Evolutionary conservation across 2,797 vertebrate species (phyloP), one percentile per base, ranked within the genome.

Genomic region (Helicolenus hilgendorfi): DNA sequence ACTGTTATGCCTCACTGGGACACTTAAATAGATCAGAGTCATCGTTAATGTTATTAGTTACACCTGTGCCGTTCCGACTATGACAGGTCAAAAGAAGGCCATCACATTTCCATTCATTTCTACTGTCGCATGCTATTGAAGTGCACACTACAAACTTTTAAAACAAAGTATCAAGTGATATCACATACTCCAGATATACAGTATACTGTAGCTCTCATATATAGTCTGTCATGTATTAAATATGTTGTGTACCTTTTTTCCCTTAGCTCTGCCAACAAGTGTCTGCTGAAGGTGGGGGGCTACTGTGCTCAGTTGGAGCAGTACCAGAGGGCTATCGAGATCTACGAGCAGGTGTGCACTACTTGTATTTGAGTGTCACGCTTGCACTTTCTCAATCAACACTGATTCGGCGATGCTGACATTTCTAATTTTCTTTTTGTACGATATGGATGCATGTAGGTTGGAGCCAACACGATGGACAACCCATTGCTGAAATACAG

Each of bases 401-500:
- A 5, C 14, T 11, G 22, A 70, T 27, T 53, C 11, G 1, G 1
- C 2, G 9, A 33, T 7, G 2, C 35, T 33, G 60, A 68, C 33
- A 15, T 83, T 29, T 45, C 10, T 71, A 7, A 55, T 13, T 56
- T 11, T 5, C 4, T 7, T 64, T 53, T 53, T 45, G 22, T 29
- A 3, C 27, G n/a, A 60, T 85, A 49, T 81, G 38, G 2, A 27
- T 56, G 53, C 26, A 1, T 72, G 2, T 69, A 99, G 99, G 98
- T 99, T 1, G 99, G 98, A 68, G 97, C 98, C 13, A 99, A 98
- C 96, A 99, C 99, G 0, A 99, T 99, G 99, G 99, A 99, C 93
- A 99, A 99, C 73, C 98, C 99, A 1, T 83, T 99, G 89, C 96
- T 99, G 93, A 99, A 99, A 93, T 99, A 99, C 89, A 99, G 99